Evolutionary conservation across 2,113 vertebrate genomes (phyloP).

Genomic region (Strix aluco): DNA sequence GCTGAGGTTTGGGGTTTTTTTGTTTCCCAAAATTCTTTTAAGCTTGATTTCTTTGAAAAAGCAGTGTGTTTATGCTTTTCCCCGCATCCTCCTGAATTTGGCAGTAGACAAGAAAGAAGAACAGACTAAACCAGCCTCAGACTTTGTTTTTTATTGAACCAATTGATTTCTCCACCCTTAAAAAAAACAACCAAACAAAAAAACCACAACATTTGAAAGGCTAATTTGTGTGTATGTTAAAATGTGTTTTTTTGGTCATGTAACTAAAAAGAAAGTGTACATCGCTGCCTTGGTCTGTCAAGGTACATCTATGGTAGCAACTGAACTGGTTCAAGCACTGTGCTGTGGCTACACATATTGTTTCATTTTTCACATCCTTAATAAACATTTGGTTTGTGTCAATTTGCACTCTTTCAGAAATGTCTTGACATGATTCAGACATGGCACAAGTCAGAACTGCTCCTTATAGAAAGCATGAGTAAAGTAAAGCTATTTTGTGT

Average conservation of each 20-base stretch:
- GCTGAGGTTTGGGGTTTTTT: background rate
- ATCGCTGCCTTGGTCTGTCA: background rate
- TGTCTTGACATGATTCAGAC: background rate
- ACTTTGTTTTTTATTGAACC: background rate
- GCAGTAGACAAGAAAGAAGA: background rate
- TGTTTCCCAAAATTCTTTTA: background rate
- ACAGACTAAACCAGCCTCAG: background rate
- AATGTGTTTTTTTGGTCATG: fast-evolving
- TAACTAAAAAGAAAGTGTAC: background rate
- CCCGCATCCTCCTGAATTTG: background rate
- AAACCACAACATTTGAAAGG: background rate
- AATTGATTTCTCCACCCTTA: background rate
- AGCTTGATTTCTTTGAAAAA: background rate
- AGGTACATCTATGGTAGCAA: background rate
- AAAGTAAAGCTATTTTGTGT: background rate
- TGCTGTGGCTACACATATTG: background rate
- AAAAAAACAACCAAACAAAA: background rate
- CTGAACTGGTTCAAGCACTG: background rate
- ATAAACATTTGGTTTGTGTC: background rate
- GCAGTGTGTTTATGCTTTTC: background rate
- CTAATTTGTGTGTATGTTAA: background rate
- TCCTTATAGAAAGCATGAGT: background rate
- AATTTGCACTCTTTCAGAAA: background rate
- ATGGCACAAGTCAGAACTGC: fast-evolving
- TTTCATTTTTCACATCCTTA: background rate